Conservation (phyloP, 2,113 vertebrate genomes). For the Neoarius graeffei region DNA sequence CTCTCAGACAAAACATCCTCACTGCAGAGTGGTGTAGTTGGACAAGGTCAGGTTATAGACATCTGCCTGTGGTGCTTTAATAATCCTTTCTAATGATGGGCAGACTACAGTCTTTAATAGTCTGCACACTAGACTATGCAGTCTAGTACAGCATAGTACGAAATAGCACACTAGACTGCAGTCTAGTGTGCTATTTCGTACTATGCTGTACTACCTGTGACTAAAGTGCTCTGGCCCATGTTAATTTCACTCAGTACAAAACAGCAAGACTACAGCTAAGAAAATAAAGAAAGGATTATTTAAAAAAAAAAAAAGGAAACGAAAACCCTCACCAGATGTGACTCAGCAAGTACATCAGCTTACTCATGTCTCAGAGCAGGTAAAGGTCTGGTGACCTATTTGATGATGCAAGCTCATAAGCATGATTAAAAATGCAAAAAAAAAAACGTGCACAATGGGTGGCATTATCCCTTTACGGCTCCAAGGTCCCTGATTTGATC, state of each 20-base stretch:
- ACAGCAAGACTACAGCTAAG: background rate
- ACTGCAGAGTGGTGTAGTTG: constrained; percentile 48
- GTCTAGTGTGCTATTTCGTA: constrained; percentile 45
- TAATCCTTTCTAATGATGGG: constrained; percentile 58
- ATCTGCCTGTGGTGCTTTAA: constrained; percentile 56
- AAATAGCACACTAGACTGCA: too few relatives aligned
- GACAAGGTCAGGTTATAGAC: constrained; percentile 66
- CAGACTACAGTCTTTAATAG: constrained; percentile 51
- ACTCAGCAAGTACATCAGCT: background rate
- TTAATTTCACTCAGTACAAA: constrained; percentile 26
- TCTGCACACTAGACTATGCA: too few relatives aligned
- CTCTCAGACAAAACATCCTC: constrained; percentile 64
- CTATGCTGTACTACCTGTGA: constrained; percentile 42
- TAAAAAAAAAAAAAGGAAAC: background rate
- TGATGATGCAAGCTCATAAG: background rate
- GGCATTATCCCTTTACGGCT: background rate
- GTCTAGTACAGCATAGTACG: too few relatives aligned
- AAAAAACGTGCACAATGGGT: background rate
- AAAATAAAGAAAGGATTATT: background rate
- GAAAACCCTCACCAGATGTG: constrained; percentile 7
- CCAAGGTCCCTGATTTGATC: background rate
- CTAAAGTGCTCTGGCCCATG: constrained; percentile 19
- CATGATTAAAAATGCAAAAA: background rate
- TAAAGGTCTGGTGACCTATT: constrained; percentile 12
- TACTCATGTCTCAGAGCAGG: background rate